phyloP scores from a whole-genome alignment of 2,888 invertebrate genomes.

The Pristionchus entomophagus region DNA sequence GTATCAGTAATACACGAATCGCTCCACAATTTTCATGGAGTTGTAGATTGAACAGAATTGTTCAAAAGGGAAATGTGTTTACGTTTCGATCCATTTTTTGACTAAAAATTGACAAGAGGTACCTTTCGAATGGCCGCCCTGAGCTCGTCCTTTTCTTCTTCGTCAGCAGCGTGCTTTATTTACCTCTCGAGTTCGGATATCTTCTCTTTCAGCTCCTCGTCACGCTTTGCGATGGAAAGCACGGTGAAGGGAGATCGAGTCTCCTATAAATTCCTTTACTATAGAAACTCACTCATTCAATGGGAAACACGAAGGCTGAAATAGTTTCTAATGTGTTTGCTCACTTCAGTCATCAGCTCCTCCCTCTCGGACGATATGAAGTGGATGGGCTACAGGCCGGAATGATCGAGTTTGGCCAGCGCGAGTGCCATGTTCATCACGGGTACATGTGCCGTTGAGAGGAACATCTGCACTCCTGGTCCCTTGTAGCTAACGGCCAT shows the following conservation, averaged over 20 bases:
- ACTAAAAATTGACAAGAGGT: no score
- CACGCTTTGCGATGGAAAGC: background rate
- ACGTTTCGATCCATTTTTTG: no score
- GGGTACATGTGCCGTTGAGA: background rate
- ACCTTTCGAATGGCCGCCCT: background rate
- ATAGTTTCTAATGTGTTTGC: background rate
- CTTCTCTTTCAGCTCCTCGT: background rate
- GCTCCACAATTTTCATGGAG: no score
- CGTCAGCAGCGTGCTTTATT: background rate
- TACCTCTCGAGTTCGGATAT: background rate
- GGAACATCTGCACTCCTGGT: background rate
- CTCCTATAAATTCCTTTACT: background rate
- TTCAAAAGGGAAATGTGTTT: no score
- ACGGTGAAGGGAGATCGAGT: slow-evolving; percentile 10
- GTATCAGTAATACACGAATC: background rate
- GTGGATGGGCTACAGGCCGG: background rate
- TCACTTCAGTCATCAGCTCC: background rate
- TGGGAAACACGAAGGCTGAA: background rate
- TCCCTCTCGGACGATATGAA: background rate
- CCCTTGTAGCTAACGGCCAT: background rate
- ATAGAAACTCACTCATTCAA: background rate
- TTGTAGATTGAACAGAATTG: no score
- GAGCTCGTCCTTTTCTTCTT: background rate
- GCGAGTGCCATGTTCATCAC: background rate
- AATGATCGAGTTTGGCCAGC: background rate